Evolutionary conservation across 2,888 invertebrate species (phyloP).

Genomic region (Hypomecis punctinalis): DNA sequence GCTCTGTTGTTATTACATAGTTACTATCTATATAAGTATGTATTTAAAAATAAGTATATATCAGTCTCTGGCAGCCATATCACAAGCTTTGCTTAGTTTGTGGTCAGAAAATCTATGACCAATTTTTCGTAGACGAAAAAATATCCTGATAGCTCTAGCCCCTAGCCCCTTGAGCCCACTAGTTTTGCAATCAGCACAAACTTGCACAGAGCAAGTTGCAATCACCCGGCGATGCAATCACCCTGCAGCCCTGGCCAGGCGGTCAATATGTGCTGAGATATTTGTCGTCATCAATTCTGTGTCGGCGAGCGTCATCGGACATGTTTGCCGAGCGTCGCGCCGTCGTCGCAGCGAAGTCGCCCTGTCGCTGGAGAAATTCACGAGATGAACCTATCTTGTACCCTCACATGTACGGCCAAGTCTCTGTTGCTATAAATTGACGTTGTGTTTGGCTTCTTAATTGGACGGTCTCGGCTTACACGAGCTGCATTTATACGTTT

Average conservation of each 20-base stretch:
- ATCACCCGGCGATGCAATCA: slow-evolving; percentile 31
- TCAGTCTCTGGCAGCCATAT: too few relatives aligned
- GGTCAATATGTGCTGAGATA: slow-evolving; percentile 51
- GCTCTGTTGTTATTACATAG: too few relatives aligned
- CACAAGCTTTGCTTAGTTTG: too few relatives aligned
- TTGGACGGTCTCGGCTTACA: slow-evolving; percentile 59
- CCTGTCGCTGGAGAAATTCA: slow-evolving; percentile 70
- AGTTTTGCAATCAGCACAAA: slow-evolving; percentile 17
- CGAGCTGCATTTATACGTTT: slow-evolving; percentile 24
- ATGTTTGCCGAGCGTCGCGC: slow-evolving; percentile 60
- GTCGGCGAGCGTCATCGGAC: slow-evolving; percentile 59
- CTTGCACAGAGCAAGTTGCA: slow-evolving; percentile 13
- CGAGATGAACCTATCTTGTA: slow-evolving; percentile 67
- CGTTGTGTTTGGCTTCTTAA: slow-evolving; percentile 67
- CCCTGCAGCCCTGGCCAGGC: slow-evolving; percentile 29
- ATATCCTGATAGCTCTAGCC: too few relatives aligned
- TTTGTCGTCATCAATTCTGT: slow-evolving; percentile 67
- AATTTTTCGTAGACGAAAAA: too few relatives aligned
- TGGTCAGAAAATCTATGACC: too few relatives aligned
- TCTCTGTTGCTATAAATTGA: slow-evolving; percentile 79
- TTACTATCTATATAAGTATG: too few relatives aligned
- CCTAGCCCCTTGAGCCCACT: background rate
- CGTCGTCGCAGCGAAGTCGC: slow-evolving; percentile 52
- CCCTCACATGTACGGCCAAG: slow-evolving; percentile 53
- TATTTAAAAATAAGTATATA: too few relatives aligned